Base-by-base conservation (phyloP, 2,797 vertebrate species). In the Sebastes oblongus region DNA sequence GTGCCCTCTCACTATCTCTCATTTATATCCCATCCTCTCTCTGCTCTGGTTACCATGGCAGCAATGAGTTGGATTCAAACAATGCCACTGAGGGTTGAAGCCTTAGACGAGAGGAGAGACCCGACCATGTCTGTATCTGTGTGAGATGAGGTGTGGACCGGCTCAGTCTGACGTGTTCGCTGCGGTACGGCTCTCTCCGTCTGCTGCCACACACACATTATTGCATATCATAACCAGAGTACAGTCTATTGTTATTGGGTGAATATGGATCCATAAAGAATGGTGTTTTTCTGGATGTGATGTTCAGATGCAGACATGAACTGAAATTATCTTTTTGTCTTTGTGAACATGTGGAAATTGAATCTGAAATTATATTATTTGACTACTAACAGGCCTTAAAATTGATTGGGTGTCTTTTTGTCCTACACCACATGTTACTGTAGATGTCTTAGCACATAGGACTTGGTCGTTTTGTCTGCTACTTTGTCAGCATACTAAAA, bases 61-160 rank as follows among this genome's bases (percentile, higher is more conserved):
- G 91, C 94, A 88, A 81, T 72, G 89, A 91, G 89, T 87, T 82
- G 68, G 88, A 87, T 80, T 92, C 92, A 94, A 94, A 94, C 92
- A 93, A 88, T 90, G 88, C 75, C 64, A 79, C 70, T 13, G 78
- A 92, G 75, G 83, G 84, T 72, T 83, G 84, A 82, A 86, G 88
- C 81, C 66, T 84, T 79, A 86, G 87, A 86, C 29, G 30, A 87
- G 79, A 84, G 69, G 75, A 86, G 64, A 70, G 78, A 86, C 68
- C n/a, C 20, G 4, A 74, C 54, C 62, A 5, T 66, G 69, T 85
- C 67, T 71, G 66, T 77, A 24, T 83, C 74, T 67, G 52, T 50
- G 71, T 46, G 80, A 89, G 61, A 83, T 20, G 3, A 86, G 89
- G 81, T 88, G 86, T 68, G 80, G 83, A 83, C 65, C 5, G 24